These are phyloP conservation scores for Chrosomus eos DNA, from an alignment of 2,797 vertebrate genomes.

Conservation along the genomic window DNA sequence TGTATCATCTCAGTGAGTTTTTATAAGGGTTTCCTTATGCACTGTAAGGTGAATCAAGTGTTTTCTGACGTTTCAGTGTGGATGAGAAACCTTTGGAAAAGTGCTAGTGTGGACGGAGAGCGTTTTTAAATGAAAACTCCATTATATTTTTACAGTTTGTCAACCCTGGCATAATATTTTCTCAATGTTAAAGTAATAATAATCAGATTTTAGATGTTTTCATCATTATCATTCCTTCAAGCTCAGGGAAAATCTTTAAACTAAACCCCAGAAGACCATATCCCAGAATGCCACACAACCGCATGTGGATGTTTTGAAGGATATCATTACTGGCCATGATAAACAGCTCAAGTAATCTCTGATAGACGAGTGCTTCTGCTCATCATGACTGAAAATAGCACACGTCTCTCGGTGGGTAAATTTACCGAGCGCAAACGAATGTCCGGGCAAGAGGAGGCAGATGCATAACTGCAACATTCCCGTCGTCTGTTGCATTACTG, in stretches of 20 bases:
- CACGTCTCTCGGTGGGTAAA: background rate
- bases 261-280: background rate
- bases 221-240: background rate
- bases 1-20: too few relatives aligned
- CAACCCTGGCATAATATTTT: too few relatives aligned
- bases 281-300: background rate
- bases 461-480: conserved; percentile 52
- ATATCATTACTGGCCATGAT: background rate
- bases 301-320: background rate
- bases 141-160: too few relatives aligned
- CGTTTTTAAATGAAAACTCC: too few relatives aligned
- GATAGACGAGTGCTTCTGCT: conserved; percentile 9
- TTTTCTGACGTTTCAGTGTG: too few relatives aligned
- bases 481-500: conserved; percentile 37
- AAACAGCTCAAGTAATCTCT: conserved; percentile 14
- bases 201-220: background rate
- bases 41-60: too few relatives aligned
- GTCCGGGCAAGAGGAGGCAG: conserved; percentile 16
- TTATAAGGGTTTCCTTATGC: too few relatives aligned
- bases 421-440: background rate
- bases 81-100: too few relatives aligned
- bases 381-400: conserved; percentile 21
- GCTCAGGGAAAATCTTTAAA: background rate
- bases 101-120: too few relatives aligned
- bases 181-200: background rate